Base-by-base conservation (phyloP, 2,888 invertebrate species). In the Pachymerium ferrugineum region DNA sequence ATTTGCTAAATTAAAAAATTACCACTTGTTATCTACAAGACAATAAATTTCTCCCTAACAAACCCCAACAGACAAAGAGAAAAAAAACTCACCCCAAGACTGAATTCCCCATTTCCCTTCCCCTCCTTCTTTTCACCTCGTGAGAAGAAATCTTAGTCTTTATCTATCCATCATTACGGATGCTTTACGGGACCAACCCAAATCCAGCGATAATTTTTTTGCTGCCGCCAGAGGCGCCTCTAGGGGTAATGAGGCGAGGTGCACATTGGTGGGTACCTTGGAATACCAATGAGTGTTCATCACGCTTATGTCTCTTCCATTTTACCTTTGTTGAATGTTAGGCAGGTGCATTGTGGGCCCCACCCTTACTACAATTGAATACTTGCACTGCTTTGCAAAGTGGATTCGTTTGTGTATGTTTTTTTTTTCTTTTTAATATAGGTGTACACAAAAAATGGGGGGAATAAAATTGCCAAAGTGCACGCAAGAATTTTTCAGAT, bases 141-240 rank as follows among this genome's bases (percentile, higher is more conserved):
- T 42, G 42, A 42, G 42, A 42, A 42, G 42, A 42, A 42, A 42
- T 42, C 42, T 42, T 42, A 16, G 42, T 42, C 42, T 42, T 42
- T 42, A 42, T 42, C 42, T 42, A 42, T 42, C 42, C 42, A 42
- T 42, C 42, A 42, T 42, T 42, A 42, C 42, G 42, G 42, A 42
- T 42, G 42, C 42, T 42, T 42, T 42, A 42, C 42, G 42, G 42
- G 42, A 14, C 42, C 42, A 42, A 42, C 42, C 42, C 42, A 42
- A 42, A 42, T 42, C 42, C 42, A 8, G 42, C 42, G 42, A 42
- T 42, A 42, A 42, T 42, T 42, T 42, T 33, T 33, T 42, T 42
- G 12, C 42, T 42, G 42, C 42, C 42, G 42, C 42, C 42, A 42
- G 42, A 42, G 42, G 42, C 42, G 42, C n/a, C n/a, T 42, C n/a